A percentile compares a stretch with the other conserved stretches of the same genome.
Conservation (phyloP, 2,888 invertebrate genomes). For the Drosophila neotestacea region DNA sequence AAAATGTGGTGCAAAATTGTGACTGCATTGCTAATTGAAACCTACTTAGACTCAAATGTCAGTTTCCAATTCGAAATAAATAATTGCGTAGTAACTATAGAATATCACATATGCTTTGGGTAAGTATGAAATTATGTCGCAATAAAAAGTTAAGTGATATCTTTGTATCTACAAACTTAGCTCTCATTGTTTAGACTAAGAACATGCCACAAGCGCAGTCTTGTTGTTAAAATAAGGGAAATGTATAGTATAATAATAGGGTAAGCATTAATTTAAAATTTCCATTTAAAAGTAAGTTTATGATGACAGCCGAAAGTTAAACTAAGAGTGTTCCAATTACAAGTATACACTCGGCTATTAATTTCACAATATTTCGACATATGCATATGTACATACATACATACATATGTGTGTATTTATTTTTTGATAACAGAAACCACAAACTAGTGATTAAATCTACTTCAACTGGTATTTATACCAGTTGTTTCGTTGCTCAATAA, state of each 20-base stretch:
- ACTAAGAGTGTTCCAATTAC: neutral
- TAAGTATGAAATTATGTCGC: neutral
- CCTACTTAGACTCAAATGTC: neutral
- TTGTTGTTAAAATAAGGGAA: neutral
- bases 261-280: neutral
- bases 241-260: neutral
- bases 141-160: neutral
- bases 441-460: constrained; percentile 4
- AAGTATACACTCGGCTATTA: neutral
- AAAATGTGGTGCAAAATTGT: too few relatives aligned
- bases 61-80: neutral
- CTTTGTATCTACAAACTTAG: too few relatives aligned
- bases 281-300: neutral
- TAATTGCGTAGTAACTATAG: neutral
- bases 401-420: too few relatives aligned
- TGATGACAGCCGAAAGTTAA: neutral
- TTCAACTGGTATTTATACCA: constrained; percentile 21
- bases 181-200: too few relatives aligned
- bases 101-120: neutral
- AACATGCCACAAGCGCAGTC: neutral
- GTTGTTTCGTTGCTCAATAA: neutral
- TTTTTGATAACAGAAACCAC: constrained; percentile 38
- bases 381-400: too few relatives aligned
- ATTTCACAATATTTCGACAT: constrained; percentile 5
- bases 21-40: neutral